phyloP scores from a whole-genome alignment of 2,888 invertebrate genomes.

The Synanthedon vespiformis region DNA sequence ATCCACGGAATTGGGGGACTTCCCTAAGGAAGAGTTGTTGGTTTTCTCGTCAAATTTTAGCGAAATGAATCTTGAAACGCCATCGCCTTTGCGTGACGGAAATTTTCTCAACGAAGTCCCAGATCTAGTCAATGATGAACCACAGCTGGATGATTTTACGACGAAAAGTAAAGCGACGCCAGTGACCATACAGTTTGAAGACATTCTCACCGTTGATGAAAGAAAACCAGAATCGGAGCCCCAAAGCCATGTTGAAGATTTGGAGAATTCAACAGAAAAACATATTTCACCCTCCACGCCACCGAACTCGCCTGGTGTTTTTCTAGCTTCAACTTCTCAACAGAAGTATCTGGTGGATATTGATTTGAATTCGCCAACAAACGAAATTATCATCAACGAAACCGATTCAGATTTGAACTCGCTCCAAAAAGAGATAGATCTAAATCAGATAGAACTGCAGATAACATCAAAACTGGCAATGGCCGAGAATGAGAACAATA shows the following conservation, averaged over 20 bases:
- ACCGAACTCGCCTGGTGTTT: slow-evolving; percentile 56
- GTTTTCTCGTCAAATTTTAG: slow-evolving; percentile 69
- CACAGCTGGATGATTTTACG: slow-evolving; percentile 39
- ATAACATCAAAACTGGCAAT: slow-evolving; percentile 61
- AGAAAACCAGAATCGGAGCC: slow-evolving; percentile 15
- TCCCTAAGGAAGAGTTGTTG: slow-evolving; percentile 58
- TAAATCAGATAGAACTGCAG: slow-evolving; percentile 56
- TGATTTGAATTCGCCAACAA: slow-evolving; percentile 26
- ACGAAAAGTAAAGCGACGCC: slow-evolving; percentile 32
- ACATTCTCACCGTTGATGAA: slow-evolving; percentile 28
- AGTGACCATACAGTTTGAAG: slow-evolving; percentile 32
- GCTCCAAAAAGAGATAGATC: slow-evolving; percentile 36
- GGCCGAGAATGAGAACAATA: slow-evolving; percentile 65
- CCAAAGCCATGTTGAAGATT: slow-evolving; percentile 28
- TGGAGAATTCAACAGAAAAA: slow-evolving; percentile 42
- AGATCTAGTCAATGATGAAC: slow-evolving; percentile 42
- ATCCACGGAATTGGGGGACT: slow-evolving; percentile 45
- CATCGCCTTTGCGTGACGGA: slow-evolving; percentile 54
- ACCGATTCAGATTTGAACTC: slow-evolving; percentile 18
- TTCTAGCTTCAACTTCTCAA: slow-evolving; percentile 46
- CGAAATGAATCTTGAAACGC: slow-evolving; percentile 59
- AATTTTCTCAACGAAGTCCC: slow-evolving; percentile 63
- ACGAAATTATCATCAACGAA: slow-evolving; percentile 15
- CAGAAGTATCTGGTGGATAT: slow-evolving; percentile 50
- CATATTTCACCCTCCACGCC: slow-evolving; percentile 52